A percentile compares a stretch with the other conserved stretches of the same genome.
phyloP scores from a whole-genome alignment of 2,113 vertebrate genomes.

The Salvator merianae region DNA sequence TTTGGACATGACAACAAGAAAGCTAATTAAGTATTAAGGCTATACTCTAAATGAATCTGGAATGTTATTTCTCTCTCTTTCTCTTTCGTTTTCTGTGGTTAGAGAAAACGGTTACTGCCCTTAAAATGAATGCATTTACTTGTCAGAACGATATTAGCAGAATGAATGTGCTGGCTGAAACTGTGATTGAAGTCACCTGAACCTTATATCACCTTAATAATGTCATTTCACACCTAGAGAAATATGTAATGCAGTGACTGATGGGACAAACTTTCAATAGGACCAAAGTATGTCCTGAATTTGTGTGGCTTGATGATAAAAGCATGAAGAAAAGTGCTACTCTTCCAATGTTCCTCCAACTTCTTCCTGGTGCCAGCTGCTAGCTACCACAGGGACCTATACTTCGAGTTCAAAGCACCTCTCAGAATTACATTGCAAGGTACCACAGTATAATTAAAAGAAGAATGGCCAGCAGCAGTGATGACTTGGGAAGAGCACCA shows the following conservation, averaged over 20 bases:
- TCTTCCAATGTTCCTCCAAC: not conserved
- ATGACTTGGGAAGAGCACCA: not conserved
- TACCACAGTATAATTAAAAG: not conserved
- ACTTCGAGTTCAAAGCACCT: too few relatives aligned
- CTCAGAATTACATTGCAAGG: too few relatives aligned
- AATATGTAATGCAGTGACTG: not conserved
- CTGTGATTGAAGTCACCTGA: not conserved
- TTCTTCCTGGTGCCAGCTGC: too few relatives aligned
- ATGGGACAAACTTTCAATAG: not conserved
- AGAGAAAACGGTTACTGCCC: not conserved
- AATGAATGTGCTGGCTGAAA: not conserved
- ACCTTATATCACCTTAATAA: not conserved
- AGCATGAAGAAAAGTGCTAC: not conserved
- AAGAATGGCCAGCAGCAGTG: not conserved
- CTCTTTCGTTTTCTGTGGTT: too few relatives aligned
- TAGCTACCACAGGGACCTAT: too few relatives aligned
- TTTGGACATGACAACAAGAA: slow-evolving; percentile 22
- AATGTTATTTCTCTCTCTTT: slow-evolving; percentile 29
- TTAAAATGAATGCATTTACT: not conserved
- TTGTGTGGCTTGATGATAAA: too few relatives aligned
- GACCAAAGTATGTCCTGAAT: not conserved
- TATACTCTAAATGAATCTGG: not conserved
- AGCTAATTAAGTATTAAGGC: not conserved
- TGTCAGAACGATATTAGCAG: not conserved
- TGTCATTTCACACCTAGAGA: not conserved